Evolutionary conservation across 1,140 invertebrate species (phyloP), one percentile per base, ranked within the genome.

Genomic region (Cydia strobilella): DNA sequence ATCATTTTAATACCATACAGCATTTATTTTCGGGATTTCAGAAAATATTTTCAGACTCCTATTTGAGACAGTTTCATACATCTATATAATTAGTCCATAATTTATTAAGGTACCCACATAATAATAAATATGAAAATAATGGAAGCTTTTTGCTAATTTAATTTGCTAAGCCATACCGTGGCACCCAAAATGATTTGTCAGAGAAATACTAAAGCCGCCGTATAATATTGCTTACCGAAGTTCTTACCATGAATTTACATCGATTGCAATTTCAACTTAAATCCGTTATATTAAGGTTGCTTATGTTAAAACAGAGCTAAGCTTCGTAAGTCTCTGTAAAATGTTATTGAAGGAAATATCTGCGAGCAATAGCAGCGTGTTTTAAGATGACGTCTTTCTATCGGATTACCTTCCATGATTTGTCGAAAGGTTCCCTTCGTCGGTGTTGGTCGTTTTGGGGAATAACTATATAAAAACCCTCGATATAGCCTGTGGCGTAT

Each of bases 371-470:
- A n/a, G 65, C 31, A 25, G 62, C 59, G 20, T 65, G 62, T 69
- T 69, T 69, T 65, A 27, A 65, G 27, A 31, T 65, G 62, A 15
- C 27, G 65, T 39, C 65, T 5, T 69, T 69, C 31, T 69, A 18
- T 69, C 31, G 31, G 65, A 69, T 69, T 69, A 69, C 65, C 65
- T 69, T 39, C 65, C 65, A 20, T 69, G 65, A 69, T 69, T 69
- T 69, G 31, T 39, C 27, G 39, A 39, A 35, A 69, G n/a, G 42
- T 69, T 69, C n/a, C 65, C 15, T 69, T 39, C 9, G 13, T 23
- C 35, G 65, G 31, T 18, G 13, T 23, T 18, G 65, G 31, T 18
- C 31, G 31, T 7, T 18, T 69, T 42, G 1, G 65, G 65, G 18
- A 69, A 69, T 69, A 69, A 69, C 65, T 20, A 39, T 18, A 39